Evolutionary conservation across 2,888 invertebrate species (phyloP).

Genomic region (Drosophila mercatorum): DNA sequence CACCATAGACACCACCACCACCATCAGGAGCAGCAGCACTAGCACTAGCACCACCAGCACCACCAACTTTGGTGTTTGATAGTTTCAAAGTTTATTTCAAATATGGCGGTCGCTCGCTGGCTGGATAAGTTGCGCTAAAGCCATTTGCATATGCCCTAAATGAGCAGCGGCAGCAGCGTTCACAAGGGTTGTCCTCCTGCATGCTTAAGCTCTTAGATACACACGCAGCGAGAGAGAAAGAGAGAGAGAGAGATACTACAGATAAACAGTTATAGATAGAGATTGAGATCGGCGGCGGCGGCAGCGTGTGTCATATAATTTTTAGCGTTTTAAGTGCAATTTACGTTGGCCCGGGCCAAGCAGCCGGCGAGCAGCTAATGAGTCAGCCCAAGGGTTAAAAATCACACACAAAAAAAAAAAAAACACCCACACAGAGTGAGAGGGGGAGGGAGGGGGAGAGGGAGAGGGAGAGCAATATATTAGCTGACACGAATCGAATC

Average conservation of each 20-base stretch:
- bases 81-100: slow-evolving; percentile 74
- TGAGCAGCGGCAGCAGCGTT: slow-evolving; percentile 57
- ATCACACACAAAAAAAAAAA: slow-evolving; percentile 39
- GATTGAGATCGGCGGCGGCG: slow-evolving; percentile 20
- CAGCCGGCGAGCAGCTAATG: slow-evolving; percentile 57
- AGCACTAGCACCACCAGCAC: slow-evolving; percentile 3
- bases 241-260: slow-evolving; percentile 1
- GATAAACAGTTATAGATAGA: slow-evolving; percentile 27
- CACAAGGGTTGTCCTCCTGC: slow-evolving; percentile 57
- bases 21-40: slow-evolving; percentile 3
- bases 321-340: slow-evolving; percentile 80
- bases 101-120: slow-evolving; percentile 59
- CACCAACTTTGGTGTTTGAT: slow-evolving; percentile 49
- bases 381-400: slow-evolving; percentile 69
- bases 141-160: slow-evolving; percentile 75
- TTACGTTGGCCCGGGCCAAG: slow-evolving; percentile 38
- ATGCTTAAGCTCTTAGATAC: slow-evolving; percentile 58
- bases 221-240: slow-evolving; percentile 38
- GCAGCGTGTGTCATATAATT: slow-evolving; percentile 76
- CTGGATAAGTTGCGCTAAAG: slow-evolving; percentile 14
- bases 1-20: slow-evolving; percentile 43
- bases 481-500: slow-evolving; percentile 29
- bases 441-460: not conserved
- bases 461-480: not conserved
- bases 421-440: slow-evolving; percentile 2